These are phyloP conservation scores for Margaritifera margaritifera DNA, from an alignment of 2,888 invertebrate genomes.

Conservation along the genomic window DNA sequence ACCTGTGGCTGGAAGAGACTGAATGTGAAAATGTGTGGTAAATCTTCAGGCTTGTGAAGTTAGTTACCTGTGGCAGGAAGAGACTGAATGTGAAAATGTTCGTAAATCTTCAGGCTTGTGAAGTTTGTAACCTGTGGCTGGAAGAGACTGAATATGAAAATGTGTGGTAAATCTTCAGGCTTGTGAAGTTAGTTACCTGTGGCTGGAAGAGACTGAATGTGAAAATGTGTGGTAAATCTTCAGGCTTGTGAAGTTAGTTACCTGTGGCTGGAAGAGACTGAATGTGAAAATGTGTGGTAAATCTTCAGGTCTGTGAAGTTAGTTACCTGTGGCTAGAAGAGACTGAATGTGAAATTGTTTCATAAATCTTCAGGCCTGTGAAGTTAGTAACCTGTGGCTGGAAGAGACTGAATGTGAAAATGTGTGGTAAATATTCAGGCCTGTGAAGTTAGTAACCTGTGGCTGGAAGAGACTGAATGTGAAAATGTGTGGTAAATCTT, in stretches of 20 bases:
- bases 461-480: constrained; percentile 81
- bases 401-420: constrained; percentile 81
- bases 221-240: no score
- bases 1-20: constrained; percentile 77
- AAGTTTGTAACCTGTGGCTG: constrained; percentile 56
- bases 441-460: constrained; percentile 49
- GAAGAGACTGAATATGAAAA: constrained; percentile 81
- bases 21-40: constrained; percentile 75
- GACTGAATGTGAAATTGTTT: constrained; percentile 78
- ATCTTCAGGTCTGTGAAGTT: neutral
- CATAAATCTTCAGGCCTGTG: no score
- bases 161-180: no score
- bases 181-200: constrained; percentile 49
- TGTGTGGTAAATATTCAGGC: no score
- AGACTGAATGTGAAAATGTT: constrained; percentile 78
- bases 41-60: no score
- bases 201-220: constrained; percentile 81
- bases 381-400: constrained; percentile 56
- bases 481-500: no score
- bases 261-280: constrained; percentile 78
- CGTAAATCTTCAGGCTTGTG: no score
- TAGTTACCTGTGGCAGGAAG: constrained; percentile 74
- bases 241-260: constrained; percentile 18
- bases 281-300: constrained; percentile 71
- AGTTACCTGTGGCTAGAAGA: constrained; percentile 74